Conservation (phyloP, 2,113 vertebrate genomes). For the Cryptotis parvus region DNA sequence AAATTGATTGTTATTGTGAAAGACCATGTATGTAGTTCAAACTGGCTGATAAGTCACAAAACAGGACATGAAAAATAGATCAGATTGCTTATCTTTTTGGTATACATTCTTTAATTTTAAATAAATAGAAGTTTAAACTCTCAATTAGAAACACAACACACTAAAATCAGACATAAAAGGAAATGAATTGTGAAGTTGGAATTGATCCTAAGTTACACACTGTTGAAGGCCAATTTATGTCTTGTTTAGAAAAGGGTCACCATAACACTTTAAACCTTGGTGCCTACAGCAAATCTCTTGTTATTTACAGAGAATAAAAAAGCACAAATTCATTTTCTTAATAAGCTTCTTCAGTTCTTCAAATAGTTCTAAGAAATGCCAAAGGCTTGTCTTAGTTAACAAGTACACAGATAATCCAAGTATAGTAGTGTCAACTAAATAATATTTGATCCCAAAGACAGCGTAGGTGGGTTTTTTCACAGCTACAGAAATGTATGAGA, state of each 20-base stretch:
- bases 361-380: slow-evolving; percentile 82
- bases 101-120: slow-evolving; percentile 65
- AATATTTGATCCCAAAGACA: slow-evolving; percentile 60
- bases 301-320: slow-evolving; percentile 82
- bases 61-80: neutral
- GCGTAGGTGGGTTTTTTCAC: slow-evolving; percentile 25
- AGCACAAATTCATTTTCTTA: slow-evolving; percentile 82
- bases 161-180: slow-evolving; percentile 78
- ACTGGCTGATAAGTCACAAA: neutral
- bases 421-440: slow-evolving; percentile 62
- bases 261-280: slow-evolving; percentile 73
- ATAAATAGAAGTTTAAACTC: slow-evolving; percentile 61
- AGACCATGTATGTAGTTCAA: neutral
- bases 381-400: slow-evolving; percentile 79
- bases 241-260: slow-evolving; percentile 77
- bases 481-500: slow-evolving; percentile 41
- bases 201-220: slow-evolving; percentile 68
- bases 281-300: slow-evolving; percentile 79
- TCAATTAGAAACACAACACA: slow-evolving; percentile 64
- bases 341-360: slow-evolving; percentile 80
- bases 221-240: slow-evolving; percentile 74
- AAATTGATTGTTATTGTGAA: neutral
- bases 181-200: slow-evolving; percentile 75
- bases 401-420: slow-evolving; percentile 77
- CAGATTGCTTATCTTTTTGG: slow-evolving; percentile 25